Conservation (phyloP, 1,140 invertebrate species). For the Rhizoglyphus robini region DNA sequence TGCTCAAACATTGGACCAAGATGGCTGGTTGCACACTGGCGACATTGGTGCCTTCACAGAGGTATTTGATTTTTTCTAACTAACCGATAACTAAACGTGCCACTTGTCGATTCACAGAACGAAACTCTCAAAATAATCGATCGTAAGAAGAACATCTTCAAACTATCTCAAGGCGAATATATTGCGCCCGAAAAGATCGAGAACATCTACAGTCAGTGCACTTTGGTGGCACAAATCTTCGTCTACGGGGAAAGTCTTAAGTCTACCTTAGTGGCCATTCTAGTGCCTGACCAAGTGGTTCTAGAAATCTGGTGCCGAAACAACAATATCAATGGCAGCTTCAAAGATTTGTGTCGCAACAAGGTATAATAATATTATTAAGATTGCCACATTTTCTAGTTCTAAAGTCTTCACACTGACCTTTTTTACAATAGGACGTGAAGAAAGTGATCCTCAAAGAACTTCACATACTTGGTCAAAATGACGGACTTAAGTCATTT, state of each 20-base stretch:
- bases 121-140: conserved; percentile 90
- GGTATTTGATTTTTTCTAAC: conserved; percentile 13
- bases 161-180: conserved; percentile 93
- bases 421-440: conserved; percentile 45
- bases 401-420: too few species aligned
- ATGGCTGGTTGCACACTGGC: conserved; percentile 90
- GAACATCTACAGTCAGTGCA: conserved; percentile 81
- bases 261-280: conserved; percentile 83
- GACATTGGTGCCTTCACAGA: conserved; percentile 71
- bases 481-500: conserved; percentile 80
- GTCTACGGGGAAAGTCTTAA: conserved; percentile 93
- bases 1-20: conserved; percentile 64
- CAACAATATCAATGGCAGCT: conserved; percentile 66
- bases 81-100: background rate
- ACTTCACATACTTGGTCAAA: conserved; percentile 69
- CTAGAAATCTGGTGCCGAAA: conserved; percentile 72
- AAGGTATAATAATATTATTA: conserved; percentile 26
- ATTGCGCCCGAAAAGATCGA: conserved; percentile 99
- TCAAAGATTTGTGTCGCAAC: conserved; percentile 75
- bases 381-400: background rate
- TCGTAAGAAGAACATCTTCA: conserved; percentile 92
- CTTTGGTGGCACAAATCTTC: conserved; percentile 88
- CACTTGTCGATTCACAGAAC: conserved; percentile 50
- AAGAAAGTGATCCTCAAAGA: conserved; percentile 81
- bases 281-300: conserved; percentile 86